Evolutionary conservation across 2,113 vertebrate species (phyloP), one percentile per base, ranked within the genome.

Genomic region (Chloropsis cyanopogon): DNA sequence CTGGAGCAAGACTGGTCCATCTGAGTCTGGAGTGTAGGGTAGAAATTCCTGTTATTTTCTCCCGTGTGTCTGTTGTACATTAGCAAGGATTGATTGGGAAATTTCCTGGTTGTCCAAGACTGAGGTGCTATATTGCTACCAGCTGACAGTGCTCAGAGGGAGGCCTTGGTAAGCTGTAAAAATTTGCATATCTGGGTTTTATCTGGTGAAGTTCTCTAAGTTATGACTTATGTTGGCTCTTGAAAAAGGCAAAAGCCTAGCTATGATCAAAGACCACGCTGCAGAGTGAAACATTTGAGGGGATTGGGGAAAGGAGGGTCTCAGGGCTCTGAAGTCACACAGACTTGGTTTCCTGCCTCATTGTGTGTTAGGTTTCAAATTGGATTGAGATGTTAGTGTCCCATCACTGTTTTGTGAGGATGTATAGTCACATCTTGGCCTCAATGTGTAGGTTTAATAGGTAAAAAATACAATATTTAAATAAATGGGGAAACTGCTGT

Each of bases 21-120:
- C 37, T 5, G 9, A 24, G 49, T 35, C 54, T 54, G 71, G 41
- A 92, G 72, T 14, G 57, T n/a, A 54, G 20, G 19, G 12, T 8
- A 21, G 52, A 50, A 72, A 44, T 63, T 69, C 44, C 41, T 59
- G 6, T 7, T 53, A 52, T 22, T 65, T 66, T n/a, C 37, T 41
- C 11, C n/a, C 12, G 0, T 8, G 15, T 28, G 31, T 28, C 35
- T 21, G 17, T 31, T 56, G 31, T 19, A 14, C 0, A 0, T 57
- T 39, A 37, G 35, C 64, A 26, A 29, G 59, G 41, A 24, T 52
- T 18, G 26, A 16, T 3, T 12, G 42, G 41, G 46, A 64, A 41
- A 26, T 28, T 10, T 46, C 24, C 29, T 4, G 2, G 17, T 14
- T 86, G 89, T 57, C 25, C 1, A 3, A 35, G 72, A 25, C 25